Evolutionary conservation across 2,888 invertebrate genomes (phyloP), one percentile per base, ranked within the genome.

Genomic region (Muscina levida): DNA sequence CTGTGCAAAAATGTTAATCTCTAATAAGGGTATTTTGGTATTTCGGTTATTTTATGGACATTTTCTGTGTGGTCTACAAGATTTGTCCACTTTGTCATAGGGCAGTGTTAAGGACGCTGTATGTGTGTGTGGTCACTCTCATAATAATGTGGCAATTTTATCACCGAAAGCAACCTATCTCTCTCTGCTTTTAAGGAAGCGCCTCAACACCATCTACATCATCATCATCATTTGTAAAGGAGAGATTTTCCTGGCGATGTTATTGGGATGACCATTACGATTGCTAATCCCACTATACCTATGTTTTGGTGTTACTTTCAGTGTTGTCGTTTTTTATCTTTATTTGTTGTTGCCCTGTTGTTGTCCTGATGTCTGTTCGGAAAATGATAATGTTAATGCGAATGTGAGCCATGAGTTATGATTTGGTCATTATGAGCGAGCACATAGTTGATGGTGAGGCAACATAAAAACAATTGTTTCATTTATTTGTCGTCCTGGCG

Each of bases 11-110:
- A 83, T 84, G 87, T 85, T 85, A 82, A 84, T 85, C 86, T 85
- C 87, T 87, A 88, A 89, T 88, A 86, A 88, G 88, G 89, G 89
- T 88, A 89, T 87, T 87, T 87, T 86, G 83, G 86, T 86, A 86
- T 87, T 87, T 88, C 87, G 87, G 87, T 86, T n/a, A 85, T 70
- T 74, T 68, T 56, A 42, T 31, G 31, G 59, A 15, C 68, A 48
- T 75, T 59, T 37, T 44, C 22, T 53, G 42, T 48, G 46, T 56
- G 31, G 3, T 31, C 4, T 5, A 31, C 13, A 66, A 62, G 86
- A 87, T 89, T 87, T 89, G 89, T 87, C 87, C 87, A 87, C 86
- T 88, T 88, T 87, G 26, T 31, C 37, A 67, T 71, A 57, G n/a
- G n/a, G n/a, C n/a, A n/a, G n/a, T n/a, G n/a, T n/a, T n/a, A n/a